These are phyloP conservation scores for Heliconius charithonia DNA, from an alignment of 2,888 invertebrate species.

Conservation along the genomic window DNA sequence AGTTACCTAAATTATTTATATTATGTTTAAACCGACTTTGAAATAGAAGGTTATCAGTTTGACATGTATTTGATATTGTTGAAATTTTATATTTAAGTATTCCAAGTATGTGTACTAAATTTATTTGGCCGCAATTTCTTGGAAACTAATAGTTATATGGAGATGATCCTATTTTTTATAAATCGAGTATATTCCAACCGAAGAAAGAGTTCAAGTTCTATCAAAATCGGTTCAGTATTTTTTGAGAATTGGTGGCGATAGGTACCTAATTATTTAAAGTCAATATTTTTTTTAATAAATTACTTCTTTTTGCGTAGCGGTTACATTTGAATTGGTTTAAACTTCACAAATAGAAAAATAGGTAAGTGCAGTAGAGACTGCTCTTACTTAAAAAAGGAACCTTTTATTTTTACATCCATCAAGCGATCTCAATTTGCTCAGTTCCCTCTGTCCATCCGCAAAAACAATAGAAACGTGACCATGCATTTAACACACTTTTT, in stretches of 20 bases:
- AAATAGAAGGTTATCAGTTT: no score
- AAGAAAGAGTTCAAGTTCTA: not conserved
- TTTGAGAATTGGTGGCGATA: not conserved
- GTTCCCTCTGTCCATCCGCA: not conserved
- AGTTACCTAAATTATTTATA: no score
- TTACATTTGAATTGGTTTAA: not conserved
- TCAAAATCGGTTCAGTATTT: not conserved
- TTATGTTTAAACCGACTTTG: not conserved
- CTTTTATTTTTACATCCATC: not conserved
- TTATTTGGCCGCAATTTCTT: not conserved
- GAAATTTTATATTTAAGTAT: no score
- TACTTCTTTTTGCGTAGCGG: not conserved
- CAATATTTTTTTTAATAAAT: no score
- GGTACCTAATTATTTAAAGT: not conserved
- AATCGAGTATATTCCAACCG: not conserved
- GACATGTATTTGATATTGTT: not conserved
- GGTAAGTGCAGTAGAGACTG: not conserved
- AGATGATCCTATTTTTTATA: not conserved
- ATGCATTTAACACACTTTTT: slow-evolving; percentile 4
- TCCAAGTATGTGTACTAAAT: not conserved
- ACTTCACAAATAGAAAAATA: not conserved
- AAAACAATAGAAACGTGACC: slow-evolving; percentile 7
- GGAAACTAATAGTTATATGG: not conserved
- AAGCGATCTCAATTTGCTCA: slow-evolving; percentile 3
- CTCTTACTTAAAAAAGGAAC: not conserved